These are phyloP conservation scores for Hepsetus odoe DNA, from an alignment of 2,113 vertebrate genomes.

Conservation along the genomic window DNA sequence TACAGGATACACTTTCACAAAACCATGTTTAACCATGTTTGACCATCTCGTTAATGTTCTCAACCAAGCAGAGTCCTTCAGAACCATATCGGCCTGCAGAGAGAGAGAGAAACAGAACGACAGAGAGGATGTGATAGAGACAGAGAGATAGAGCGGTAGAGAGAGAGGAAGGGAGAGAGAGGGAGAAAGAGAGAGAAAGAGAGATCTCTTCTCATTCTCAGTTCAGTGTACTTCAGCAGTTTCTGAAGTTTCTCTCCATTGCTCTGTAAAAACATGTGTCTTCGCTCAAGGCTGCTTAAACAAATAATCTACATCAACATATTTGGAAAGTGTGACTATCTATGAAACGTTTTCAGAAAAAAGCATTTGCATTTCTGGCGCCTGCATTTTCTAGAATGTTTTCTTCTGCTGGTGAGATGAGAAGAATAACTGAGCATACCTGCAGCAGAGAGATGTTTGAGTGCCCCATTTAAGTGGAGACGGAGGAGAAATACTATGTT, in stretches of 20 bases:
- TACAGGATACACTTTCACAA: no score
- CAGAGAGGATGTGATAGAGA: neutral
- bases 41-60: neutral
- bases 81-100: neutral
- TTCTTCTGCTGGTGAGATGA: no score
- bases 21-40: neutral
- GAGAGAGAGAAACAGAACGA: neutral
- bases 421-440: no score
- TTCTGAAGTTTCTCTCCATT: neutral
- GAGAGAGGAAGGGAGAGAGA: neutral
- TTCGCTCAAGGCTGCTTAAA: neutral
- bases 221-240: conserved; percentile 5
- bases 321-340: neutral
- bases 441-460: no score
- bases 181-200: neutral
- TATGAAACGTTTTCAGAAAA: no score
- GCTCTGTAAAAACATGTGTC: conserved; percentile 8
- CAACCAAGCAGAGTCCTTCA: neutral
- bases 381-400: no score
- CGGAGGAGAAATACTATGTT: no score
- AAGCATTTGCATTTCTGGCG: no score
- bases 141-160: neutral
- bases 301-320: neutral
- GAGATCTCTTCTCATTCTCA: conserved; percentile 14
- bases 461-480: no score